Conservation (phyloP, 2,888 invertebrate genomes). For the Rhingia rostrata region DNA sequence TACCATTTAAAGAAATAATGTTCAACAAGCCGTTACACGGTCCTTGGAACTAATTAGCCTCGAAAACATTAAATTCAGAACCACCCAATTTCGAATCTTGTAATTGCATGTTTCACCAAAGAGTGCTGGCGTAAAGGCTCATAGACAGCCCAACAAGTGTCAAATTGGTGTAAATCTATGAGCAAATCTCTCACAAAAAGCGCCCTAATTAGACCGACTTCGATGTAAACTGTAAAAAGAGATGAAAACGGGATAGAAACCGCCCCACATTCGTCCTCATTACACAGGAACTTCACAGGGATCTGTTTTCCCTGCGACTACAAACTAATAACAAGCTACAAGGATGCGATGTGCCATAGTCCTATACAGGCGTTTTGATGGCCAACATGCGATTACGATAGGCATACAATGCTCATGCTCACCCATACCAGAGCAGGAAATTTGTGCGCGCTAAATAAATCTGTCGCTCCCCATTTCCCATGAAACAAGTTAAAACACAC, state of each 20-base stretch:
- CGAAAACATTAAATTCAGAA: conserved; percentile 17
- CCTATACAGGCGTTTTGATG: conserved; percentile 2
- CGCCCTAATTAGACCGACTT: conserved; percentile 61
- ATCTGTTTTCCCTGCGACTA: conserved; percentile 44
- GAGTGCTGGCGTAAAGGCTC: background rate
- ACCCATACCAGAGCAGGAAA: conserved; percentile 41
- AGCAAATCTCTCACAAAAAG: conserved; percentile 33
- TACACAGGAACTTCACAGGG: conserved; percentile 1
- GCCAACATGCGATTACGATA: conserved; percentile 28
- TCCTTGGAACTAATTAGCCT: conserved; percentile 9
- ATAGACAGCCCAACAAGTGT: conserved; percentile 60
- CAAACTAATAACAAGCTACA: conserved; percentile 54
- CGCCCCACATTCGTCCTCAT: conserved; percentile 28
- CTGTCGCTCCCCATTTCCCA: conserved; percentile 62
- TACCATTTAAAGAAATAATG: background rate
- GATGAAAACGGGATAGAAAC: background rate
- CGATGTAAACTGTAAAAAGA: conserved; percentile 55
- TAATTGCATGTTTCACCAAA: conserved; percentile 25
- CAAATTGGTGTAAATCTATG: conserved; percentile 57
- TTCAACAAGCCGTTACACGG: background rate
- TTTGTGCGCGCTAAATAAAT: conserved; percentile 71
- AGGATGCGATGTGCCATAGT: conserved; percentile 41
- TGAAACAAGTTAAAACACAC: conserved; percentile 57
- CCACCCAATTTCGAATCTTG: conserved; percentile 1
- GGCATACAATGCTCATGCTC: conserved; percentile 17